These are phyloP conservation scores for Campoplex capitator DNA, from an alignment of 2,888 invertebrate genomes.

Conservation along the genomic window DNA sequence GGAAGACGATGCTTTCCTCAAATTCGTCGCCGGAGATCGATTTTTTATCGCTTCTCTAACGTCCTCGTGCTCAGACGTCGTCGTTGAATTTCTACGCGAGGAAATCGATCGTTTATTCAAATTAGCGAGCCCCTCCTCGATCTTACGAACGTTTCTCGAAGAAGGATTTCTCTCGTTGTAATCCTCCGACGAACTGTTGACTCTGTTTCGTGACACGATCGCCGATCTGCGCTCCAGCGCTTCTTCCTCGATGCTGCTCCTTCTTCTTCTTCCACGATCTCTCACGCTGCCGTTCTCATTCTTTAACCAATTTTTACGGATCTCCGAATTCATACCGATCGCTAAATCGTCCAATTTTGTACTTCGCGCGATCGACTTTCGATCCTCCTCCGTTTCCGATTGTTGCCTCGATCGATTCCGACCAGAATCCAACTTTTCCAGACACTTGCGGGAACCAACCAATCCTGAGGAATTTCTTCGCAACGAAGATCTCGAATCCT, in stretches of 20 bases:
- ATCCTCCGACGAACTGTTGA: slow-evolving; percentile 82
- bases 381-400: slow-evolving; percentile 66
- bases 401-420: slow-evolving; percentile 62
- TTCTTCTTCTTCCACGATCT: slow-evolving; percentile 74
- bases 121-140: slow-evolving; percentile 23
- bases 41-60: slow-evolving; percentile 29
- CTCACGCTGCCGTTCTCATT: slow-evolving; percentile 59
- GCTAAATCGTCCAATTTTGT: slow-evolving; percentile 5
- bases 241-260: slow-evolving; percentile 77
- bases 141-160: slow-evolving; percentile 41
- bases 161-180: slow-evolving; percentile 68
- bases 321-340: neutral
- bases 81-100: slow-evolving; percentile 65
- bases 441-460: slow-evolving; percentile 46
- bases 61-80: slow-evolving; percentile 65
- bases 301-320: slow-evolving; percentile 52
- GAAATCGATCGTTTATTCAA: slow-evolving; percentile 19
- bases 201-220: slow-evolving; percentile 65
- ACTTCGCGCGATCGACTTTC: slow-evolving; percentile 15
- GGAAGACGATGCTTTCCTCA: slow-evolving; percentile 67
- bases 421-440: slow-evolving; percentile 35
- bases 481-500: slow-evolving; percentile 64
- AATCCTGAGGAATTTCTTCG: slow-evolving; percentile 32
- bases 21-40: slow-evolving; percentile 34
- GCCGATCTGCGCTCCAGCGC: slow-evolving; percentile 74